Percentiles rank a stretch among this genome's conserved stretches.
Evolutionary conservation across 2,113 vertebrate genomes (phyloP).

Genomic region (Orcinus orca): DNA sequence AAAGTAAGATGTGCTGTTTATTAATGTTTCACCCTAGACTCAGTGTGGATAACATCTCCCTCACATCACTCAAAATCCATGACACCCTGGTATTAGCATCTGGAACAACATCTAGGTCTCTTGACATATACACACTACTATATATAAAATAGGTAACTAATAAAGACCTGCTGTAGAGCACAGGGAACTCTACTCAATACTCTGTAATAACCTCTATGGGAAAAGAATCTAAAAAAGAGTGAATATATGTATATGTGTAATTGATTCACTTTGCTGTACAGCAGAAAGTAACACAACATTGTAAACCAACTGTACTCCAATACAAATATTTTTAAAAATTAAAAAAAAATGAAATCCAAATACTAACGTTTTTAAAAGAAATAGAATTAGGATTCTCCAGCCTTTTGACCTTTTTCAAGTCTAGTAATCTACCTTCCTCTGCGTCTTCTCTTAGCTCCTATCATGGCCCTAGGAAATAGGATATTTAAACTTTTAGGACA

Average conservation of each 20-base stretch:
- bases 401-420: not conserved
- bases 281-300: not conserved
- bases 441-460: not conserved
- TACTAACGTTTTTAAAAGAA: not conserved
- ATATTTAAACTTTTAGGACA: not conserved
- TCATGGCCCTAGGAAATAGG: not conserved
- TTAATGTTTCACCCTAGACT: not conserved
- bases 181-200: not conserved
- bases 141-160: not conserved
- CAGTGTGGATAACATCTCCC: accelerated
- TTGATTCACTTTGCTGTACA: not conserved
- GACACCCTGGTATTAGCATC: no score
- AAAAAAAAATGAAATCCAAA: not conserved
- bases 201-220: not conserved
- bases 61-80: not conserved
- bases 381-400: not conserved
- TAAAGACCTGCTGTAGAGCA: not conserved
- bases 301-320: not conserved
- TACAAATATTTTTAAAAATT: not conserved
- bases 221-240: not conserved
- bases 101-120: not conserved
- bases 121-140: not conserved
- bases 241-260: not conserved
- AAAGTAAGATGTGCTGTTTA: not conserved
- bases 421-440: not conserved